Percentiles rank a stretch among this genome's conserved stretches.
These are phyloP conservation scores for Mastomys natalensis DNA, from an alignment of 2,113 vertebrate genomes.

Conservation along the genomic window DNA sequence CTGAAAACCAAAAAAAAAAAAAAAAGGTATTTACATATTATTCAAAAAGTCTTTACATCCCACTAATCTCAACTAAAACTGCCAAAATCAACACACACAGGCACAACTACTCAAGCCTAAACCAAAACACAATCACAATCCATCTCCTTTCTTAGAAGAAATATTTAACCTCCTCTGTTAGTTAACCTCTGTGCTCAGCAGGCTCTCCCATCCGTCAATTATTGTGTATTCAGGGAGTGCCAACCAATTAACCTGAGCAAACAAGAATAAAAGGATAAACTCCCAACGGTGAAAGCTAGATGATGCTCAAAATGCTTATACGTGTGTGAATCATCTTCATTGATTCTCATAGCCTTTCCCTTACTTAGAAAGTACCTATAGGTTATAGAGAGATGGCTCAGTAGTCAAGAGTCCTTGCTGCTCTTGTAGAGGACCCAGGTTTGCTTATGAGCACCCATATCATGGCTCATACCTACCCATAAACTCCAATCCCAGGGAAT, in stretches of 20 bases:
- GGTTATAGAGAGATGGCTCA: neutral
- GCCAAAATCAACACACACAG: neutral
- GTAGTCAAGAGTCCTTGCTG: neutral
- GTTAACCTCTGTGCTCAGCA: neutral
- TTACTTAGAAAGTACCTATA: neutral
- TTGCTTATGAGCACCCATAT: neutral
- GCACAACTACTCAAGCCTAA: too few species aligned
- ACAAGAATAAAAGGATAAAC: constrained; percentile 38
- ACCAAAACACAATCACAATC: constrained; percentile 16
- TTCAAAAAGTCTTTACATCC: constrained; percentile 23
- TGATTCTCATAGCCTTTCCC: neutral
- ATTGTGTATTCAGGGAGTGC: neutral
- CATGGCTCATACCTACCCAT: too few species aligned
- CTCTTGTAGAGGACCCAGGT: neutral
- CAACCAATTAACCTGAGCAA: constrained; percentile 55
- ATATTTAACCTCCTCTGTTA: constrained; percentile 17
- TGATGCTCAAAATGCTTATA: neutral
- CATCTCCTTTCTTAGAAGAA: constrained; percentile 8
- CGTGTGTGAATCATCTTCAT: neutral
- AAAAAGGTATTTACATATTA: neutral
- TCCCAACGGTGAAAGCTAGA: neutral
- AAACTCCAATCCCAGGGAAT: neutral
- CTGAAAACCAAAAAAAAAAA: neutral
- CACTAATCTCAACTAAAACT: constrained; percentile 18
- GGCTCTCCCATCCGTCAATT: neutral